These are phyloP conservation scores for Eumaeus atala DNA, from an alignment of 1,140 invertebrate genomes.

Conservation along the genomic window DNA sequence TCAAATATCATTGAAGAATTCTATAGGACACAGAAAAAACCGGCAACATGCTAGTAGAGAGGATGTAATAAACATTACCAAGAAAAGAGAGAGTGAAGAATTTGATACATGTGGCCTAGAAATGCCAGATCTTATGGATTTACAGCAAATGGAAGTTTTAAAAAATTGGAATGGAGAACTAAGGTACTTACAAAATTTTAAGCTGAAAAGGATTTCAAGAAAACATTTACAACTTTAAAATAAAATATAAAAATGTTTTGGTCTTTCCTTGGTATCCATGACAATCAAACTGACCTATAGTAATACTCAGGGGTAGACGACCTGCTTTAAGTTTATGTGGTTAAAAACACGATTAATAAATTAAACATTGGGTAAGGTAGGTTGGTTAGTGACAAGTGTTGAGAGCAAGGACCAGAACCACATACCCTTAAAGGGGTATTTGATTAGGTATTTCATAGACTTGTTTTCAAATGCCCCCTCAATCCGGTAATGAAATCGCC, in stretches of 20 bases:
- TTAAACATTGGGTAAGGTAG: no score
- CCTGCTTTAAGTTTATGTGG: no score
- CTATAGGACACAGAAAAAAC: conserved; percentile 80
- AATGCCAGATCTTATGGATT: conserved; percentile 79
- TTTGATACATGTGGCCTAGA: conserved; percentile 83
- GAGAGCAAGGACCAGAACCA: no score
- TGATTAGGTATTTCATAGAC: no score
- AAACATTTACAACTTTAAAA: conserved; percentile 61
- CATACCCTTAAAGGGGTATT: no score
- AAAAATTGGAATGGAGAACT: conserved; percentile 81
- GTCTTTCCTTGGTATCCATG: no score
- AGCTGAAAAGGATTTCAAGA: conserved; percentile 76
- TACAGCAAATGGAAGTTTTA: conserved; percentile 75
- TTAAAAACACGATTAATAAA: no score
- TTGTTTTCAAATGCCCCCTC: no score
- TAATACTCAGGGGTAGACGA: no score
- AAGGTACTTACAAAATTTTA: conserved; percentile 79
- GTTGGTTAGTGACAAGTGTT: no score
- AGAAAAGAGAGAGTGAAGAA: conserved; percentile 80
- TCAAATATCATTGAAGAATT: conserved; percentile 84
- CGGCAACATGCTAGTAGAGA: conserved; percentile 84
- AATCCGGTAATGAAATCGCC: no score
- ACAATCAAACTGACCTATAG: no score
- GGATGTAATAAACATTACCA: conserved; percentile 82
- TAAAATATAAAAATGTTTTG: conserved; percentile 10